Percentiles rank a stretch among this genome's conserved stretches.
Evolutionary conservation across 2,888 invertebrate genomes (phyloP).

Genomic region (Hedya salicella): DNA sequence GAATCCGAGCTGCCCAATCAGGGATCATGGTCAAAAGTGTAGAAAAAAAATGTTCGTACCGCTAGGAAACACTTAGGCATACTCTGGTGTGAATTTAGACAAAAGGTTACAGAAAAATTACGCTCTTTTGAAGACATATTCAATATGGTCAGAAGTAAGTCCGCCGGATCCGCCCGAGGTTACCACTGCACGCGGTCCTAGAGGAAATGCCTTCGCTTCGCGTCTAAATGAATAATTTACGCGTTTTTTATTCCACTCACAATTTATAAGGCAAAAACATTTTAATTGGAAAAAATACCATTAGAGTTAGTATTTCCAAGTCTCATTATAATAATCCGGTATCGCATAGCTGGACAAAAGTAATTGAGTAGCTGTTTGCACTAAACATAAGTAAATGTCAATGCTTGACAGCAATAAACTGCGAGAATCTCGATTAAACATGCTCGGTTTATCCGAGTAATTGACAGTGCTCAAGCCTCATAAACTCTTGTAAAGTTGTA

Average conservation of each 20-base stretch:
- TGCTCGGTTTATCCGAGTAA: background rate
- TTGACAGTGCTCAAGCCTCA: background rate
- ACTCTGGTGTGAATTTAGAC: too few relatives aligned
- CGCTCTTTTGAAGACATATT: too few relatives aligned
- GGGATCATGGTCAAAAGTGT: too few relatives aligned
- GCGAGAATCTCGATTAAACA: conserved; percentile 10
- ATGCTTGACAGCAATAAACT: background rate
- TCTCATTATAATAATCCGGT: background rate
- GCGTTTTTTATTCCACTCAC: background rate
- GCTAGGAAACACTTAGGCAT: too few relatives aligned
- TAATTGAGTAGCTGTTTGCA: background rate
- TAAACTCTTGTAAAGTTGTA: conserved; percentile 19
- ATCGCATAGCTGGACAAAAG: background rate
- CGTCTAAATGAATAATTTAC: conserved; percentile 10
- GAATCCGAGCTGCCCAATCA: too few relatives aligned
- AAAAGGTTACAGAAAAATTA: too few relatives aligned
- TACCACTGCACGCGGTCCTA: background rate
- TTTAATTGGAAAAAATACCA: background rate
- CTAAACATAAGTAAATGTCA: background rate
- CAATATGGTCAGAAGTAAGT: background rate
- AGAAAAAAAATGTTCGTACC: too few relatives aligned
- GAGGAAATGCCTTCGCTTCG: conserved; percentile 17
- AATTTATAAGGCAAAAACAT: background rate
- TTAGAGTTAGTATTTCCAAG: background rate
- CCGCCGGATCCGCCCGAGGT: conserved; percentile 4